Evolutionary conservation across 1,140 invertebrate genomes (phyloP).

Genomic region (Heliothis subflexa): DNA sequence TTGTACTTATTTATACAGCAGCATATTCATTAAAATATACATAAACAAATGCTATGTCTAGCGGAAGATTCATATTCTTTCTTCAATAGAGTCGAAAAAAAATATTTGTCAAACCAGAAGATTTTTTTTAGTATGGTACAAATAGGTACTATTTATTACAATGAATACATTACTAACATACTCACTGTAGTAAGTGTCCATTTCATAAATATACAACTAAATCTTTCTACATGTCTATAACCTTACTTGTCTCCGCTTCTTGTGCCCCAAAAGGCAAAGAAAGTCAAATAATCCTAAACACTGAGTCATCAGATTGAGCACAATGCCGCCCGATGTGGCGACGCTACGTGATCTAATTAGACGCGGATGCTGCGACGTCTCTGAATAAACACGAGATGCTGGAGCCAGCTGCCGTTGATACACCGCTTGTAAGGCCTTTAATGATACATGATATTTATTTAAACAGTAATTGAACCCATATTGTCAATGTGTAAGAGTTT

Average conservation of each 20-base stretch:
- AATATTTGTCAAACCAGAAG: too few species aligned
- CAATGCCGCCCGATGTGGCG: constrained; percentile 7
- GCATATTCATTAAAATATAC: too few species aligned
- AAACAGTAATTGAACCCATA: too few species aligned
- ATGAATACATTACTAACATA: too few species aligned
- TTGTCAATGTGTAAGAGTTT: too few species aligned
- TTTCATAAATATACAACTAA: neutral
- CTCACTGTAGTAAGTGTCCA: too few species aligned
- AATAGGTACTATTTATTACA: too few species aligned
- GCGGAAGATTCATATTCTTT: too few species aligned
- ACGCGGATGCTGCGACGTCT: constrained; percentile 9
- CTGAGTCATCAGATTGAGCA: neutral
- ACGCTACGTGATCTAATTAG: constrained; percentile 31
- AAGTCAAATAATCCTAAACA: neutral
- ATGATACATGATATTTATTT: too few species aligned
- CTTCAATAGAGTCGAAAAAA: too few species aligned
- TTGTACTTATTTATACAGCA: neutral
- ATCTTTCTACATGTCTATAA: neutral
- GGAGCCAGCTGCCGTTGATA: neutral
- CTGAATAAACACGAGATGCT: constrained; percentile 18
- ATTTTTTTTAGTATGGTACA: too few species aligned
- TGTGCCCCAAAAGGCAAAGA: neutral
- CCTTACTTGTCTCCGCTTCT: neutral
- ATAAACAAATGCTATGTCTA: too few species aligned
- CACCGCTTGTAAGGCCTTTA: neutral